phyloP scores from a whole-genome alignment of 1,140 invertebrate species.

The Paraescarpia echinospica region DNA sequence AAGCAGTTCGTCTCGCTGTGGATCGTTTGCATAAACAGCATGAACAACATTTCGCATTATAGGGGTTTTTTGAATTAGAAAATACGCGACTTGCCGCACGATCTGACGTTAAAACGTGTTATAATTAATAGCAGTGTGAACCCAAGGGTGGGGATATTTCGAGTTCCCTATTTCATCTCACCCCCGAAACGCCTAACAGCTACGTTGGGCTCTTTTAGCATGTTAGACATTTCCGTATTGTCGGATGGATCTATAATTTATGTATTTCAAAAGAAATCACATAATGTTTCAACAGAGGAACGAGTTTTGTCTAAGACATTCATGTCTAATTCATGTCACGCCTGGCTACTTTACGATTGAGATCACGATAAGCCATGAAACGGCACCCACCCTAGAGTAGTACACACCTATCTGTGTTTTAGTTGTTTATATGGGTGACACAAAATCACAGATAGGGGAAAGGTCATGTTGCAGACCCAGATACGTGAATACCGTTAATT shows the following conservation, averaged over 20 bases:
- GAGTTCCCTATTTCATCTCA: background rate
- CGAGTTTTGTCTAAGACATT: background rate
- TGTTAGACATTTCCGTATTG: too few relatives aligned
- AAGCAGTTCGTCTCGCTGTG: background rate
- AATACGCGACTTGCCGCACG: too few relatives aligned
- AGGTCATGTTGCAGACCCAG: background rate
- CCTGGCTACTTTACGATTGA: background rate
- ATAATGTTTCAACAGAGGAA: too few relatives aligned
- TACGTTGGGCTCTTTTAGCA: too few relatives aligned
- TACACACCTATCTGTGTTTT: background rate
- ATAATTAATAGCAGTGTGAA: background rate
- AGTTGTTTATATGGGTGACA: background rate
- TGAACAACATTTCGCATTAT: background rate
- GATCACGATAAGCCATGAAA: background rate
- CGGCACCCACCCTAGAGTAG: background rate
- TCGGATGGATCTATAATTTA: too few relatives aligned
- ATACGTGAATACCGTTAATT: background rate
- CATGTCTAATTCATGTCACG: background rate
- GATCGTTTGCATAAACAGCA: background rate
- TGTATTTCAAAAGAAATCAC: too few relatives aligned
- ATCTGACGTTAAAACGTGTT: background rate
- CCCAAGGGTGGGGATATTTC: background rate
- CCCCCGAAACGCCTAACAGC: background rate
- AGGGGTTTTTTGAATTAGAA: background rate
- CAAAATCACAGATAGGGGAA: too few relatives aligned